Base-by-base conservation (phyloP, 1,140 invertebrate species). In the Aporrectodea caliginosa region DNA sequence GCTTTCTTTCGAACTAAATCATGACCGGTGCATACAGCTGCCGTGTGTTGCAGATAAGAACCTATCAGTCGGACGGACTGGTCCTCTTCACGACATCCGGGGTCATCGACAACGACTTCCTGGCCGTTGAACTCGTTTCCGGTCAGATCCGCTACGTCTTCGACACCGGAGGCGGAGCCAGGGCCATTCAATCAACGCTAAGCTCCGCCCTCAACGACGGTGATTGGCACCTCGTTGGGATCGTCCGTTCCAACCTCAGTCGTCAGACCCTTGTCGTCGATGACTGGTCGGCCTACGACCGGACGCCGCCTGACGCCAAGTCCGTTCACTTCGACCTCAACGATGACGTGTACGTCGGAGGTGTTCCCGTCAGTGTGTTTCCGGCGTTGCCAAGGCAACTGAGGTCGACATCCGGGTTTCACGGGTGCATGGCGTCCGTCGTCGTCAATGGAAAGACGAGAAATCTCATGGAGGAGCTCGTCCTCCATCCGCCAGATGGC, bases 61-160 rank as follows among this genome's bases (percentile, higher is more conserved):
- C 43, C 43, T 58, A 58, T 58, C 43, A 58, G 43, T 12, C 22
- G 43, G 43, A 58, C 22, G 43, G 43, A 6, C 22, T 58, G 22
- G 22, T 58, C 22, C 43, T 58, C 22, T 58, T 58, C 22, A 22
- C 43, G 6, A 22, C 6, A 12, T 58, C 43, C 43, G 43, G 43
- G 77, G 79, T 16, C 22, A 6, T 22, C 43, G 84, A 81, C 0
- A 79, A 84, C 27, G 87, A 88, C 78, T 88, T 87, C 80, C 79
- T 88, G 31, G 84, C 85, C 16, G 75, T 88, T 35, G 87, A 88
- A 80, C 77, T 88, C 43, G 81, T 82, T 16, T 81, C 82, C 31
- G 86, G 87, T 0, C 84, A 84, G 72, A 75, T 88, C 14, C 84
- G 84, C 73, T 87, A 86, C 81, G 77, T 86, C 1, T 87, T 85